Evolutionary conservation across 1,140 invertebrate genomes (phyloP).

Genomic region (Phenacoccus solenopsis): DNA sequence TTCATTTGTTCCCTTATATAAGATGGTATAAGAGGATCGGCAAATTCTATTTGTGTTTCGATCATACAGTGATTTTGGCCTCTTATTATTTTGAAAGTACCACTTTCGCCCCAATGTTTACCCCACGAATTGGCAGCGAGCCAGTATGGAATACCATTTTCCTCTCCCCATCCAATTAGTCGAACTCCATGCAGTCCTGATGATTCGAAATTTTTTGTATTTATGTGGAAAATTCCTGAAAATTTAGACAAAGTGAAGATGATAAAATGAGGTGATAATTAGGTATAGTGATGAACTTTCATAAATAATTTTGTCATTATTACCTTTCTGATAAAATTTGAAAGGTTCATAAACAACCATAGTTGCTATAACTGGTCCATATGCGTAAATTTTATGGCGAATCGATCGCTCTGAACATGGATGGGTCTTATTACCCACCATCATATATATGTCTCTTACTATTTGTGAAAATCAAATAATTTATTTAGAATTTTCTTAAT

Average conservation of each 20-base stretch:
- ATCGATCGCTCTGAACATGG: background rate
- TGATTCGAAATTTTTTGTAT: too few species aligned
- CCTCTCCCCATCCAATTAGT: conserved; percentile 60
- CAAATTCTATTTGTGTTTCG: too few species aligned
- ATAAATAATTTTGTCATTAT: too few species aligned
- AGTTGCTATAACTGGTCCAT: background rate
- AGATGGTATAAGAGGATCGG: too few species aligned
- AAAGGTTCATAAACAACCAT: background rate
- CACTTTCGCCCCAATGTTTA: conserved; percentile 72
- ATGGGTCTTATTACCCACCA: background rate
- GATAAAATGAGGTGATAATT: too few species aligned
- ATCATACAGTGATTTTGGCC: conserved; percentile 73
- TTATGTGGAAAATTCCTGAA: too few species aligned
- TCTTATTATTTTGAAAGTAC: conserved; percentile 75
- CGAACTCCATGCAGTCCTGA: conserved; percentile 78
- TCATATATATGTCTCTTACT: background rate
- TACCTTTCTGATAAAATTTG: background rate
- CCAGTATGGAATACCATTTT: conserved; percentile 55
- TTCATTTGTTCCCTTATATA: too few species aligned
- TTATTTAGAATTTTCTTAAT: too few species aligned
- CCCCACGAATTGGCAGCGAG: conserved; percentile 87
- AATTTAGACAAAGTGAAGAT: background rate
- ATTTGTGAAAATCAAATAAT: too few species aligned
- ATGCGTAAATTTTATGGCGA: background rate
- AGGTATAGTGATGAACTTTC: too few species aligned